These are phyloP conservation scores for Amblyjoppa proteus DNA, from an alignment of 2,888 invertebrate species.

Conservation along the genomic window DNA sequence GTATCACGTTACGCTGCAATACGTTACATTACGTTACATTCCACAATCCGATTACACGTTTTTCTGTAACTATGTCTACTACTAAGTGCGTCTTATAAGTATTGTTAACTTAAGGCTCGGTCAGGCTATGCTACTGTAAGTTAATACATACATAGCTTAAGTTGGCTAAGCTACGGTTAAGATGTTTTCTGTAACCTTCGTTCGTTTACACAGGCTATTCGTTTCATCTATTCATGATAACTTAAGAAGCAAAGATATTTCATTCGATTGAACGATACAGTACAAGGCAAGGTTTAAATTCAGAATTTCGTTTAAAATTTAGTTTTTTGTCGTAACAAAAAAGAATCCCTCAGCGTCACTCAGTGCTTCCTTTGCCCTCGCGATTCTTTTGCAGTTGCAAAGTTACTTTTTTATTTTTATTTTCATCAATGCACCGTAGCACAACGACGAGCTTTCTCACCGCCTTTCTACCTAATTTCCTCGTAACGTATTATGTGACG, in stretches of 20 bases:
- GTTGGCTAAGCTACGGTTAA: conserved; percentile 79
- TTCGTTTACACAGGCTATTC: conserved; percentile 30
- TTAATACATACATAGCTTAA: conserved; percentile 79
- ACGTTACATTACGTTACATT: conserved; percentile 67
- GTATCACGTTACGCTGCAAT: conserved; percentile 62
- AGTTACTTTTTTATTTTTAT: background rate
- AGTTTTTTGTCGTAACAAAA: conserved; percentile 1
- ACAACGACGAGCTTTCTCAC: conserved; percentile 34
- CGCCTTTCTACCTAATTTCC: conserved; percentile 31
- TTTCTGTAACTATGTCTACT: conserved; percentile 63
- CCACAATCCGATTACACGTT: conserved; percentile 57
- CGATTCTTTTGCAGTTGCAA: background rate
- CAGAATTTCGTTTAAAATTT: conserved; percentile 28
- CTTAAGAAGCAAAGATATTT: conserved; percentile 6
- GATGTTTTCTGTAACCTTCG: conserved; percentile 68
- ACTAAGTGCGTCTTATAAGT: conserved; percentile 75
- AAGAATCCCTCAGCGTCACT: conserved; percentile 9
- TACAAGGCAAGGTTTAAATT: conserved; percentile 4
- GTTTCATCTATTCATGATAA: conserved; percentile 37
- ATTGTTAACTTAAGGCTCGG: conserved; percentile 76
- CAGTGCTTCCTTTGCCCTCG: background rate
- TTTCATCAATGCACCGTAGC: conserved; percentile 12
- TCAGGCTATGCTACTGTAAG: conserved; percentile 77
- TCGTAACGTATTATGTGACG: conserved; percentile 35
- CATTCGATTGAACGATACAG: background rate